Evolutionary conservation across 2,797 vertebrate genomes (phyloP).

Genomic region (Micropoecilia bifurca): DNA sequence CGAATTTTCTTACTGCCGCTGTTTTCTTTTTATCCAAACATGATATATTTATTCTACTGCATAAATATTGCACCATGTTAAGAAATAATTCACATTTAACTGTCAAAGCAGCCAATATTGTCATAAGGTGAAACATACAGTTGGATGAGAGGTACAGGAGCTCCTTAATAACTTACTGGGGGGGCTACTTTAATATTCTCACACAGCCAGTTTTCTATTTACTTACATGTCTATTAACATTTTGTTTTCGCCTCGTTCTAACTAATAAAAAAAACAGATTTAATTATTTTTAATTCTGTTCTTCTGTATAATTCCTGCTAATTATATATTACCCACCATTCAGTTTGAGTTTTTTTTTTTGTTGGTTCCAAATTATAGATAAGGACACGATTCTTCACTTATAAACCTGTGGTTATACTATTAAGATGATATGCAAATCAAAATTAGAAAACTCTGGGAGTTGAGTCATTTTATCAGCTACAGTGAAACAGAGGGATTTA

Average conservation of each 20-base stretch:
- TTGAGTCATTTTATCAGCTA: neutral
- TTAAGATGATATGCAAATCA: neutral
- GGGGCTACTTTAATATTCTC: neutral
- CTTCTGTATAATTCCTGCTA: neutral
- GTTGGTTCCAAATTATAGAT: neutral
- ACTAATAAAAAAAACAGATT: neutral
- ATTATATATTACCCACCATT: neutral
- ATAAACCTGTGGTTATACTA: neutral
- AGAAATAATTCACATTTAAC: neutral
- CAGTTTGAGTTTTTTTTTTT: neutral
- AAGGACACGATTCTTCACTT: neutral
- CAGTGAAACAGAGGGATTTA: neutral
- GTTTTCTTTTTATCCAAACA: neutral
- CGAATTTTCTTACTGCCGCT: neutral
- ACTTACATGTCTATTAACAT: neutral
- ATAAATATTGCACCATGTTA: neutral
- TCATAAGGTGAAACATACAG: neutral
- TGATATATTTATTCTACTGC: neutral
- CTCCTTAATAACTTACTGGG: neutral
- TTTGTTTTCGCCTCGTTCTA: neutral
- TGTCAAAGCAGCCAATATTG: neutral
- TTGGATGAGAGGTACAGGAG: neutral
- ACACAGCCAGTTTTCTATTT: neutral
- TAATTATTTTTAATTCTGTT: neutral
- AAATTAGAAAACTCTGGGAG: neutral